phyloP scores from a whole-genome alignment of 2,888 invertebrate species.

The Bunonema sp. region DNA sequence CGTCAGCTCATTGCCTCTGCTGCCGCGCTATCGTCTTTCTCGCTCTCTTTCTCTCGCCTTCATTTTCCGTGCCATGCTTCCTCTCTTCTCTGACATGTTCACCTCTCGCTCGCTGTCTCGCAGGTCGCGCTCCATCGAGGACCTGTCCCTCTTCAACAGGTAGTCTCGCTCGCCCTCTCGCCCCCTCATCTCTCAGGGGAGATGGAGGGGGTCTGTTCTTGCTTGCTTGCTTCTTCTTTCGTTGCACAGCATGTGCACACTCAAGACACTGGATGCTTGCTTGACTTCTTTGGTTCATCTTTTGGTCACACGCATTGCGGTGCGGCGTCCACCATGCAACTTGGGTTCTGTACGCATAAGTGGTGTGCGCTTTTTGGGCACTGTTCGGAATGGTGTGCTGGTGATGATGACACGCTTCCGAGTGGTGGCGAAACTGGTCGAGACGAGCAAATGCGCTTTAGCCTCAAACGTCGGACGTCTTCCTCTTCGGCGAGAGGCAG shows the following conservation, averaged over 20 bases:
- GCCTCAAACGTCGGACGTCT: slow-evolving; percentile 42
- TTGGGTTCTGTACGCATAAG: too few relatives aligned
- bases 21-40: background rate
- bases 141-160: slow-evolving; percentile 45
- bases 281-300: background rate
- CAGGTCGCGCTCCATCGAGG: slow-evolving; percentile 43
- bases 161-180: slow-evolving; percentile 5
- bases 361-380: too few relatives aligned
- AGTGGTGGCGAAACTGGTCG: background rate
- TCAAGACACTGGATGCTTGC: background rate
- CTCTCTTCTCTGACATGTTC: background rate
- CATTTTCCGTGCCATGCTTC: background rate
- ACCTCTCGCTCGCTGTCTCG: slow-evolving; percentile 7
- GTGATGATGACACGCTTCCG: background rate
- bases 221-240: background rate
- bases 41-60: background rate
- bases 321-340: background rate
- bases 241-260: background rate
- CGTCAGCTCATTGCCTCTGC: background rate
- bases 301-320: background rate
- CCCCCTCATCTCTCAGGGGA: background rate
- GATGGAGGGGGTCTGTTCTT: background rate
- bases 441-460: slow-evolving; percentile 26
- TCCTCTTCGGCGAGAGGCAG: too few relatives aligned
- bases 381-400: background rate